These are phyloP conservation scores for Neodiprion pinetum DNA, from an alignment of 1,140 invertebrate genomes.

Conservation along the genomic window DNA sequence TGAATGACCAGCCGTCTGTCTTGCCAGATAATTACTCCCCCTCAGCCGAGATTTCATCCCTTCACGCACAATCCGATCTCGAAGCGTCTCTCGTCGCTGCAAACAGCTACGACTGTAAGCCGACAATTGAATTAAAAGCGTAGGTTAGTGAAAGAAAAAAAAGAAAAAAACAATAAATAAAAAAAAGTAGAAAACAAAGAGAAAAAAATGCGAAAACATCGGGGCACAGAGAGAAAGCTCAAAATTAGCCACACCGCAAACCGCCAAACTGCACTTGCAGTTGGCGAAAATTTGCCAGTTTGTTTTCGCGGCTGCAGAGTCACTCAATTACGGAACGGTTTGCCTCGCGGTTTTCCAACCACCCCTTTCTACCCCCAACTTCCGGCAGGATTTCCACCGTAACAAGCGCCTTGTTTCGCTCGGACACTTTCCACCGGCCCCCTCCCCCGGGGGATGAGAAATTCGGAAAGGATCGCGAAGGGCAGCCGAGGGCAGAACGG, in stretches of 20 bases:
- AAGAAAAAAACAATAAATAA: too few species aligned
- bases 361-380: neutral
- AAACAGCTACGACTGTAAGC: too few species aligned
- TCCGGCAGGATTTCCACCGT: neutral
- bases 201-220: too few species aligned
- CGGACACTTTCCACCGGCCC: neutral
- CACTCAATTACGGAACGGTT: slow-evolving; percentile 1
- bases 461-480: slow-evolving; percentile 18
- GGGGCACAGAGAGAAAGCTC: too few species aligned
- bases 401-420: neutral
- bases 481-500: slow-evolving; percentile 2
- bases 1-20: neutral
- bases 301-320: neutral
- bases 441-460: neutral
- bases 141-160: too few species aligned
- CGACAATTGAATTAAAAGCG: too few species aligned
- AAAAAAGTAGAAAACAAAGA: too few species aligned
- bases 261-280: too few species aligned
- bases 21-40: neutral
- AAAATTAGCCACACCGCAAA: too few species aligned
- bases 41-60: neutral
- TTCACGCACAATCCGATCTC: too few species aligned
- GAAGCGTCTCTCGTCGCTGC: too few species aligned
- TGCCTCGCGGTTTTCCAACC: neutral
- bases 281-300: neutral